phyloP scores from a whole-genome alignment of 1,140 invertebrate species.

The Calliphora vicina region DNA sequence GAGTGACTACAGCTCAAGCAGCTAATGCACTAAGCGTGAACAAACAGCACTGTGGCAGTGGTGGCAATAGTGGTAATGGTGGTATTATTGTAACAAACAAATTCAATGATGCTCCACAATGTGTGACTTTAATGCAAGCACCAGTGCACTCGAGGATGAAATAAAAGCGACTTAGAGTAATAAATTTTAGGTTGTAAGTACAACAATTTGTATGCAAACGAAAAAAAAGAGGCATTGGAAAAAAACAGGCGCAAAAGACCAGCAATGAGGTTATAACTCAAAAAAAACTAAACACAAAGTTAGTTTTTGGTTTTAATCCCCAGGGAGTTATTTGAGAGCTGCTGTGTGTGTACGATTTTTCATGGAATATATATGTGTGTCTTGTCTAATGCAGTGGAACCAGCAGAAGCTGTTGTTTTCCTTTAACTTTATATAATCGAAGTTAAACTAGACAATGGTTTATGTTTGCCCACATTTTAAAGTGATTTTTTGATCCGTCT shows the following conservation, averaged over 20 bases:
- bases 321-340: constrained; percentile 19
- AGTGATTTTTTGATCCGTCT: neutral
- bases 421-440: neutral
- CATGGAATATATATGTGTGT: neutral
- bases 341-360: neutral
- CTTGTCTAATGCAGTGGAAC: neutral
- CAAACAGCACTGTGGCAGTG: neutral
- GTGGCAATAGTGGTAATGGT: neutral
- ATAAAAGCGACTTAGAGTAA: constrained; percentile 43
- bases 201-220: constrained; percentile 60
- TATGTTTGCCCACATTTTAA: neutral
- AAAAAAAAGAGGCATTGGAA: neutral
- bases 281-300: constrained; percentile 9
- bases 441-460: neutral
- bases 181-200: constrained; percentile 61
- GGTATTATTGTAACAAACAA: constrained; percentile 18
- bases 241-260: neutral
- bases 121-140: constrained; percentile 27
- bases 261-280: constrained; percentile 30
- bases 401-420: constrained; percentile 8
- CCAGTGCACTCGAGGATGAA: neutral
- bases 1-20: neutral
- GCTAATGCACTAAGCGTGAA: neutral
- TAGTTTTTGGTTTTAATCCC: constrained; percentile 18
- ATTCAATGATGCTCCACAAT: constrained; percentile 27